Percentiles rank a stretch among this genome's conserved stretches.
Evolutionary conservation across 2,797 vertebrate species (phyloP).

Genomic region (Orestias chungarensis): DNA sequence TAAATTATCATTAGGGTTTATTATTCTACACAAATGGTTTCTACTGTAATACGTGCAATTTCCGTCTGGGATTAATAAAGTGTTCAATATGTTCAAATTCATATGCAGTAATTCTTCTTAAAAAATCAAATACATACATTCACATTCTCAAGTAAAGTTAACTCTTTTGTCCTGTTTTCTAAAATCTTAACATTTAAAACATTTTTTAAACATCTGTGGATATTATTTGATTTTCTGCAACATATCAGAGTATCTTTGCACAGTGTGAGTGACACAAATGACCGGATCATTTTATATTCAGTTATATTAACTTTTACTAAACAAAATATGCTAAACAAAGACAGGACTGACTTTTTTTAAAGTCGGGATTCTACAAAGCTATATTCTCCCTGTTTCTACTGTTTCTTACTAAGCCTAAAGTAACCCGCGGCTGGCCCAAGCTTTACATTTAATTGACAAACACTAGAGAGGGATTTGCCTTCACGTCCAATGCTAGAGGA

Average conservation of each 20-base stretch:
- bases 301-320: no score
- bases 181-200: not conserved
- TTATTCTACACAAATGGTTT: no score
- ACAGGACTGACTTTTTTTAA: not conserved
- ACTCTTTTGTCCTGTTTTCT: not conserved
- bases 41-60: no score
- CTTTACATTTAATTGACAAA: not conserved
- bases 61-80: no score
- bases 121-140: not conserved
- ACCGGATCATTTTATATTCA: not conserved
- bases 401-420: not conserved
- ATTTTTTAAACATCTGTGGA: not conserved
- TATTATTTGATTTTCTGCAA: not conserved
- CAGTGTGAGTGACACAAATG: not conserved
- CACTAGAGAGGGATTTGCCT: not conserved
- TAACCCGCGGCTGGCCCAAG: not conserved
- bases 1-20: no score
- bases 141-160: not conserved
- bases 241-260: not conserved
- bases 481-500: not conserved
- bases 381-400: not conserved
- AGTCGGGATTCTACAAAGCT: not conserved
- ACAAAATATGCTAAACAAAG: not conserved
- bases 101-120: no score
- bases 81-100: no score